Conservation (phyloP, 2,888 invertebrate species). For the Eudemis profundana region DNA sequence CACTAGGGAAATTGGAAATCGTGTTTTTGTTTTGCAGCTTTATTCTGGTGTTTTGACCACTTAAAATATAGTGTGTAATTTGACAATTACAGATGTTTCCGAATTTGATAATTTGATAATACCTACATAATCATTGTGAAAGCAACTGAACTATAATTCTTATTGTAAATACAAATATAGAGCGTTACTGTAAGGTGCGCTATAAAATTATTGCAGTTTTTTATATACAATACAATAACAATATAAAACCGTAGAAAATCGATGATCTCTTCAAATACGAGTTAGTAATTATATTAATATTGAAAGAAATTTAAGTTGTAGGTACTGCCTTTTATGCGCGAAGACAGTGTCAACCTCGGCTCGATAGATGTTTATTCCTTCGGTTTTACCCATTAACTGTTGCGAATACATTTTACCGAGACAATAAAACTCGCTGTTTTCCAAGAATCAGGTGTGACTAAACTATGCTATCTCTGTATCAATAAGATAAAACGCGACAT, state of each 20-base stretch:
- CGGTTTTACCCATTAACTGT: conserved; percentile 14
- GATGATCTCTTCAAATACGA: no score
- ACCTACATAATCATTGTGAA: not conserved
- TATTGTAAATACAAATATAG: not conserved
- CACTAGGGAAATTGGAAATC: conserved; percentile 17
- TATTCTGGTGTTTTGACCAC: not conserved
- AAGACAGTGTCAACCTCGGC: not conserved
- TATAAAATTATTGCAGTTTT: no score
- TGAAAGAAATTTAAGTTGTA: no score
- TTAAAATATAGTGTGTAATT: not conserved
- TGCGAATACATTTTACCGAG: conserved; percentile 2
- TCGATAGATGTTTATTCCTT: not conserved
- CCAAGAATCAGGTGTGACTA: conserved; percentile 40
- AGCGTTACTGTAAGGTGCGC: no score
- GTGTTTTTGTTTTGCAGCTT: conserved; percentile 23
- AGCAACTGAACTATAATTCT: not conserved
- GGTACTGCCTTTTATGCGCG: no score
- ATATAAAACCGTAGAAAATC: no score
- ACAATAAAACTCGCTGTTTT: conserved; percentile 13
- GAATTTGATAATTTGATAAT: not conserved
- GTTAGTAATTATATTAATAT: no score
- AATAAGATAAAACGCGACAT: conserved; percentile 56
- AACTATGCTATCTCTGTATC: conserved; percentile 56
- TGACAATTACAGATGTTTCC: not conserved
- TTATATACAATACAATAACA: no score